Base-by-base conservation (phyloP, 1,140 invertebrate genomes). In the Orchesella cincta region DNA sequence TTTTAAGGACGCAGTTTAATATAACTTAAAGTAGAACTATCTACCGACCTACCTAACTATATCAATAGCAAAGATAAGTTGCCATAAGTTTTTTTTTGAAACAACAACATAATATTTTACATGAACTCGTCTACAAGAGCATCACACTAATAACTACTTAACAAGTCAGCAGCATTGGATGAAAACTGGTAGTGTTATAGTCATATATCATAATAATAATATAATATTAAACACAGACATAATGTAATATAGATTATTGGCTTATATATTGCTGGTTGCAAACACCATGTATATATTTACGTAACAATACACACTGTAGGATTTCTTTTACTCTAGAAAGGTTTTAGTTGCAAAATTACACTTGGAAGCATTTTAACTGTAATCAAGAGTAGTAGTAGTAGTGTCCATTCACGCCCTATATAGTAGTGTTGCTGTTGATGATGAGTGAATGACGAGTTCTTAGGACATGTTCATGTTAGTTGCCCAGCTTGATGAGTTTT, bases 361-460 rank as follows among this genome's bases (percentile, higher is more conserved):
- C 52, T 57, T 57, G 52, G 52, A 57, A 57, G 52, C 52, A 57
- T 57, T 57, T 57, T 57, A 57, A 57, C 52, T 8, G 23, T 57
- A 57, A 57, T 57, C 14, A 57, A n/a, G 8, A 14, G 20, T 20
- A 46, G 8, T n/a, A n/a, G n/a, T n/a, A 8, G 18, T 46, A 46
- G 39, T 46, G 39, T 46, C 14, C 52, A 57, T 23, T 57, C 52
- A 57, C 23, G 12, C 52, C 52, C 12, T 14, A 5, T 8, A 46
- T 46, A 18, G 5, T 46, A 8, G 39, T 8, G 39, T 46, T 46
- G 39, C 39, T 46, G 39, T 18, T 46, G 5, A 8, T 46, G 5
- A 46, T 5, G 5, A 46, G 39, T 46, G 39, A 46, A 46, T 5
- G 39, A 46, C 5, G 39, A 46, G 5, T 46, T 46, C 39, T 46